Evolutionary conservation across 2,888 invertebrate genomes (phyloP).

Genomic region (Philereme vetulata): DNA sequence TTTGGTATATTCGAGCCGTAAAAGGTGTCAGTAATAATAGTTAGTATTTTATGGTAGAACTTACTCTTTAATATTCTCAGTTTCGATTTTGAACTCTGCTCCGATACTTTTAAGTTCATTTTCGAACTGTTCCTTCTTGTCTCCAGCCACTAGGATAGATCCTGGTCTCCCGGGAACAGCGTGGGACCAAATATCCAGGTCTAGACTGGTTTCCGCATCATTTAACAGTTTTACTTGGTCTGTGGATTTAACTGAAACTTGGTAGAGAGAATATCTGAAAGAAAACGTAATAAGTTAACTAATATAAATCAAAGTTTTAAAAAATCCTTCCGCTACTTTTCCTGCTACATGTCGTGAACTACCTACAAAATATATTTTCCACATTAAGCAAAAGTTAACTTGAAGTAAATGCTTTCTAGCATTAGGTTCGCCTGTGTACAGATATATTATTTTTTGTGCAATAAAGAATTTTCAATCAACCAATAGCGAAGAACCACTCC

Average conservation of each 20-base stretch:
- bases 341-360: too few relatives aligned
- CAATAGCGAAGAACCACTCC: too few relatives aligned
- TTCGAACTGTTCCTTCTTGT: slow-evolving; percentile 51
- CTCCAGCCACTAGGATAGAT: slow-evolving; percentile 53
- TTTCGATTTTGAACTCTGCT: slow-evolving; percentile 50
- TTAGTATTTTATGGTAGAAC: slow-evolving; percentile 29
- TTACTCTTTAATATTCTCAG: slow-evolving; percentile 69
- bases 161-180: slow-evolving; percentile 51
- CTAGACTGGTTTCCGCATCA: slow-evolving; percentile 45
- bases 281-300: not conserved
- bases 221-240: slow-evolving; percentile 52
- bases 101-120: slow-evolving; percentile 49
- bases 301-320: too few relatives aligned
- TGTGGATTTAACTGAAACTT: slow-evolving; percentile 48
- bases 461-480: too few relatives aligned
- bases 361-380: too few relatives aligned
- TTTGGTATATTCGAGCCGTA: too few relatives aligned
- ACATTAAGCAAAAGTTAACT: too few relatives aligned
- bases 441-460: too few relatives aligned
- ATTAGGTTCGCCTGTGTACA: too few relatives aligned
- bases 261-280: slow-evolving; percentile 54
- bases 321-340: too few relatives aligned
- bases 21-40: too few relatives aligned
- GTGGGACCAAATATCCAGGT: slow-evolving; percentile 58
- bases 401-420: too few relatives aligned